Conservation (phyloP, 2,888 invertebrate species). For the Prosapia bicincta region DNA sequence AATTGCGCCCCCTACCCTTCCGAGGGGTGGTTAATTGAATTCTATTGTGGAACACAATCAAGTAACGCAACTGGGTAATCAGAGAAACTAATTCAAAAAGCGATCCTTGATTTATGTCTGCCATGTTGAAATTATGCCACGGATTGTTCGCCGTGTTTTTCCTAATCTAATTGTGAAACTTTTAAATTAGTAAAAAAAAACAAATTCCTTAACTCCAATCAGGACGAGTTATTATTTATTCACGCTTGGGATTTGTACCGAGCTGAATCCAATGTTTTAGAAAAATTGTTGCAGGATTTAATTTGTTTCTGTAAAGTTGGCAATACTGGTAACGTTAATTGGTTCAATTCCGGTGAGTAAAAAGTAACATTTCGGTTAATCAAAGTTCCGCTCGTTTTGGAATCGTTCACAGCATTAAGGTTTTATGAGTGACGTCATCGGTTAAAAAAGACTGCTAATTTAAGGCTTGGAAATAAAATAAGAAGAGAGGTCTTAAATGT, state of each 20-base stretch:
- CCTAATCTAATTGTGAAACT: neutral
- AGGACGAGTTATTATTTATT: neutral
- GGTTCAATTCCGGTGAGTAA: too few species aligned
- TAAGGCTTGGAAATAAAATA: too few species aligned
- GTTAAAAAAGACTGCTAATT: too few species aligned
- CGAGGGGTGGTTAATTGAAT: constrained; percentile 25
- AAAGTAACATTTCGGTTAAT: too few species aligned
- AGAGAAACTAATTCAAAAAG: constrained; percentile 29
- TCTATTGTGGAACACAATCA: constrained; percentile 27
- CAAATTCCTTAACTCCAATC: neutral
- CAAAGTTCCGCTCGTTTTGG: too few species aligned
- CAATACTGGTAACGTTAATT: neutral
- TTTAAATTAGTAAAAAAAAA: neutral
- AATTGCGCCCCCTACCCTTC: constrained; percentile 27
- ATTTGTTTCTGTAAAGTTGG: neutral
- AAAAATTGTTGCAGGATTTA: neutral
- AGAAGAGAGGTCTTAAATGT: too few species aligned
- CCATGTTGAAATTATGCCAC: constrained; percentile 14
- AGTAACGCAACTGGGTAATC: constrained; percentile 28
- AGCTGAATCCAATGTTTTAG: neutral
- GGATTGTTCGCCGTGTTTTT: neutral
- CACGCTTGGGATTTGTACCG: neutral
- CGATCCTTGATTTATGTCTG: constrained; percentile 28
- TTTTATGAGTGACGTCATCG: too few species aligned
- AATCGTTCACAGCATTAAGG: too few species aligned